phyloP scores from a whole-genome alignment of 2,797 vertebrate genomes.

The Megaceryle alcyon region DNA sequence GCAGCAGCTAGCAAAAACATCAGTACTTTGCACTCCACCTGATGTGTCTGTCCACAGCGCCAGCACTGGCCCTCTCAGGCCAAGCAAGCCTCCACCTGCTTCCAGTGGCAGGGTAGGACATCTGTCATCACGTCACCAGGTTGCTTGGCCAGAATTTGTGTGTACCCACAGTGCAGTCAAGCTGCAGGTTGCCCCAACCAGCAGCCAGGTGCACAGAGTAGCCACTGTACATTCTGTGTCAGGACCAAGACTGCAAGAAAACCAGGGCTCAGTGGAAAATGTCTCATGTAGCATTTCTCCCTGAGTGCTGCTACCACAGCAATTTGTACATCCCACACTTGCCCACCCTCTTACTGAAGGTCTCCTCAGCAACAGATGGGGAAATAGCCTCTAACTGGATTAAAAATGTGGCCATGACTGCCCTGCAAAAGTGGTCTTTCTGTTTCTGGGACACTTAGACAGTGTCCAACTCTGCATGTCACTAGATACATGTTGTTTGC shows the following conservation, averaged over 20 bases:
- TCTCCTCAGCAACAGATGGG: not conserved
- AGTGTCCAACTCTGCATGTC: not conserved
- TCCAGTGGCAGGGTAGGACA: not conserved
- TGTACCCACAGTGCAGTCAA: rapidly evolving
- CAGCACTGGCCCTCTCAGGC: rapidly evolving
- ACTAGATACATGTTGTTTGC: rapidly evolving
- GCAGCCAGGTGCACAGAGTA: not conserved
- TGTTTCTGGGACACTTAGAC: not conserved
- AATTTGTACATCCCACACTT: not conserved
- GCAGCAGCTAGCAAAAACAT: not conserved
- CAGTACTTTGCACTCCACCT: not conserved
- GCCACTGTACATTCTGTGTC: not conserved
- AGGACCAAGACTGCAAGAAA: rapidly evolving
- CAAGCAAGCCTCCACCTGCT: not conserved
- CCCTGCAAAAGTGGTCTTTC: not conserved
- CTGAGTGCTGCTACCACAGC: not conserved
- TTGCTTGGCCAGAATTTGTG: not conserved
- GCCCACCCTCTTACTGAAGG: not conserved
- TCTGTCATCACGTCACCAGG: rapidly evolving
- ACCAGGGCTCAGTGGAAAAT: not conserved
- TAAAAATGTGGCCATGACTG: not conserved
- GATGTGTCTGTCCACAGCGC: not conserved
- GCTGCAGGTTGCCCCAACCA: rapidly evolving
- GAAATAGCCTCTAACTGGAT: not conserved
- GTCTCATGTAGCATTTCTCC: not conserved